phyloP scores from a whole-genome alignment of 2,797 vertebrate genomes.

The Myotis pilosus region DNA sequence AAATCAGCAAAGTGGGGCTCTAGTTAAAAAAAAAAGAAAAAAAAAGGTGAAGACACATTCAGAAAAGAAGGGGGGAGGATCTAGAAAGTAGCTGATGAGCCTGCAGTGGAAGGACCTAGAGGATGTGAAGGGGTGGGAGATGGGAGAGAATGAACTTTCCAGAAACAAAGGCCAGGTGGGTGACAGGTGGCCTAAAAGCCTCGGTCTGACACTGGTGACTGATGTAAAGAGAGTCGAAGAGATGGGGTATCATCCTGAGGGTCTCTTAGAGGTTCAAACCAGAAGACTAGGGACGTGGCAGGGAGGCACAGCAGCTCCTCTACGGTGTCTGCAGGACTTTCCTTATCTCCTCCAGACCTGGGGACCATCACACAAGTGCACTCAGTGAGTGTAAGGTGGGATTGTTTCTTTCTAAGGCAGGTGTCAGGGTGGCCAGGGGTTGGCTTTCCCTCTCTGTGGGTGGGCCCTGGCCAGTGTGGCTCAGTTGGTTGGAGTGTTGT shows the following conservation, averaged over 20 bases:
- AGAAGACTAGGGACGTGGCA: background rate
- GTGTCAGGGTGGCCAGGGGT: background rate
- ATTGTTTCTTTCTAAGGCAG: background rate
- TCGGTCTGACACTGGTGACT: background rate
- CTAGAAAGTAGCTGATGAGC: background rate
- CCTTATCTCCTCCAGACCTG: background rate
- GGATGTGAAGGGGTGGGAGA: background rate
- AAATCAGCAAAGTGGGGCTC: background rate
- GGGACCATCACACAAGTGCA: rapidly evolving
- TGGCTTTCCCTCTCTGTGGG: background rate
- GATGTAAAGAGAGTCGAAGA: background rate
- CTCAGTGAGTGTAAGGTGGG: background rate
- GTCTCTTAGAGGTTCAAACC: background rate
- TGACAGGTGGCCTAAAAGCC: background rate
- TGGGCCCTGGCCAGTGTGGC: background rate
- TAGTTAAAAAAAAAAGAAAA: background rate
- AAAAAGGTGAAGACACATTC: background rate
- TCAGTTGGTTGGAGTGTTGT: background rate
- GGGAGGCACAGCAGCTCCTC: background rate
- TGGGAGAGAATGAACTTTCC: background rate
- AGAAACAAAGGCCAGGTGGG: no score
- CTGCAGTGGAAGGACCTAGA: background rate
- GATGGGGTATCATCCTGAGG: no score
- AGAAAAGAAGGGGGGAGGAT: background rate
- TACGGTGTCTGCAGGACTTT: background rate